phyloP scores from a whole-genome alignment of 2,797 vertebrate genomes.

The Otolemur crassicaudatus region DNA sequence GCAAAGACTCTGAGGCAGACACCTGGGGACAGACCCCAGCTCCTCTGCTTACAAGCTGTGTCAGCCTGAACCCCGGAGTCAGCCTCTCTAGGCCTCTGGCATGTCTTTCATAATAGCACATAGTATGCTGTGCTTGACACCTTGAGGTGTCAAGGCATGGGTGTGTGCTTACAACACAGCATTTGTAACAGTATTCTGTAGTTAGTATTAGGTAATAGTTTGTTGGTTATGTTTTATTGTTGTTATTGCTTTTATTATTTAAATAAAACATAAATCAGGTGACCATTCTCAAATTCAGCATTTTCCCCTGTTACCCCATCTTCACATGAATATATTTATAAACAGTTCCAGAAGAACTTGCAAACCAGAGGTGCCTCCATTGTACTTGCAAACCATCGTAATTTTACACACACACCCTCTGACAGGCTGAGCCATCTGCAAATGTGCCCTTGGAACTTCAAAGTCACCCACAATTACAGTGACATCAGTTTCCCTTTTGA shows the following conservation, averaged over 20 bases:
- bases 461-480: not conserved
- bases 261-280: not conserved
- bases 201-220: not conserved
- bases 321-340: not conserved
- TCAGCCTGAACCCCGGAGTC: rapidly evolving
- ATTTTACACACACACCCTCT: not conserved
- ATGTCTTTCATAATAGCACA: not conserved
- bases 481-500: not conserved
- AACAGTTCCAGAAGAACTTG: not conserved
- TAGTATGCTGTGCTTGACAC: too few relatives aligned
- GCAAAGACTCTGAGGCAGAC: not conserved
- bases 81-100: not conserved
- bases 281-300: not conserved
- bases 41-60: not conserved
- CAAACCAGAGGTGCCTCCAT: not conserved
- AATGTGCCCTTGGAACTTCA: not conserved
- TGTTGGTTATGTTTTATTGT: not conserved
- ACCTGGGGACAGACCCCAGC: not conserved
- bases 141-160: not conserved
- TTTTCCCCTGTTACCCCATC: not conserved
- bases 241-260: not conserved
- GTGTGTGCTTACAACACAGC: not conserved
- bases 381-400: not conserved
- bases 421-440: not conserved
- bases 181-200: not conserved